Evolutionary conservation across 1,140 invertebrate species (phyloP).

Genomic region (Luehdorfia chinensis): DNA sequence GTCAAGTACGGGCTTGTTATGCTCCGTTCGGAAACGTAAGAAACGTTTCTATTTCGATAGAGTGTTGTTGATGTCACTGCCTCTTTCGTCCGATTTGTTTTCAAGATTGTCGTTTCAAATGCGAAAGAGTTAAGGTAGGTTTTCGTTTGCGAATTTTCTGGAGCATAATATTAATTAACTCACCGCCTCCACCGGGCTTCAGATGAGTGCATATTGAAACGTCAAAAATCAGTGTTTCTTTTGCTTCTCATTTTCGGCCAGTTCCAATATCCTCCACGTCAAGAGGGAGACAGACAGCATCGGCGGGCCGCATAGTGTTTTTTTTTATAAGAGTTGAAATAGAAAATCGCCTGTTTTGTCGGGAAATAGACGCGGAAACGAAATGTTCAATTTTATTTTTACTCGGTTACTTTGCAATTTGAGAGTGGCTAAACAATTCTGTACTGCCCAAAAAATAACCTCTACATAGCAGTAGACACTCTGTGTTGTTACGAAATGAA

Average conservation of each 20-base stretch:
- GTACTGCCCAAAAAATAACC: too few relatives aligned
- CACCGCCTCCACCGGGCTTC: constrained; percentile 36
- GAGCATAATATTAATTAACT: constrained; percentile 64
- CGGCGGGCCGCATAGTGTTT: constrained; percentile 33
- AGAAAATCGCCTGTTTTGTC: constrained; percentile 60
- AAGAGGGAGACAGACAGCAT: constrained; percentile 56
- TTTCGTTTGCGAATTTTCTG: constrained; percentile 35
- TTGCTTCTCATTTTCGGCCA: constrained; percentile 70
- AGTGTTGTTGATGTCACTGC: constrained; percentile 58
- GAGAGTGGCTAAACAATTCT: too few relatives aligned
- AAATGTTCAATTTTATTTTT: constrained; percentile 63
- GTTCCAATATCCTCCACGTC: constrained; percentile 70
- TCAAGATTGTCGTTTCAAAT: constrained; percentile 29
- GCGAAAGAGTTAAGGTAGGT: constrained; percentile 30
- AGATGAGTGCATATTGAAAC: constrained; percentile 75
- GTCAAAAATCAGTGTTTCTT: constrained; percentile 73
- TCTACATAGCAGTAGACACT: too few relatives aligned
- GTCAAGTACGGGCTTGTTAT: constrained; percentile 65
- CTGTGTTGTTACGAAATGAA: too few relatives aligned
- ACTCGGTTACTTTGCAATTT: constrained; percentile 16
- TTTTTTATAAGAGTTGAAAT: constrained; percentile 55
- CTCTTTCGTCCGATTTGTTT: constrained; percentile 10
- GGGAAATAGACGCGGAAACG: constrained; percentile 65
- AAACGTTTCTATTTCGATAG: constrained; percentile 58
- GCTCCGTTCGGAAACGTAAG: constrained; percentile 45